Conservation (phyloP, 2,888 invertebrate species). For the Eupithecia subfuscata region DNA sequence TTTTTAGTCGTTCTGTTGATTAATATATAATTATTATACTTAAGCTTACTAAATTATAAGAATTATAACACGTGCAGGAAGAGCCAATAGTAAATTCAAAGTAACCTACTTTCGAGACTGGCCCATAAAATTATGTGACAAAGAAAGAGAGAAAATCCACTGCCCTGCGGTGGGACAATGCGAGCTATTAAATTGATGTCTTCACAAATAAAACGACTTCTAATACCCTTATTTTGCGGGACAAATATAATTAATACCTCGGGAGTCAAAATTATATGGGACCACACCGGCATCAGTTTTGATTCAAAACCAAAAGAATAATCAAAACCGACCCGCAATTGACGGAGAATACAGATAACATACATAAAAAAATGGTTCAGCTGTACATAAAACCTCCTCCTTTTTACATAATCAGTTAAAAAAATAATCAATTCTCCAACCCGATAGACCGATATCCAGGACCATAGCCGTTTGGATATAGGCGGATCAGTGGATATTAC, state of each 20-base stretch:
- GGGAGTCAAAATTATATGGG: too few species aligned
- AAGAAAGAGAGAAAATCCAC: neutral
- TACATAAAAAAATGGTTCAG: neutral
- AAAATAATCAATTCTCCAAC: neutral
- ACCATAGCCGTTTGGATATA: neutral
- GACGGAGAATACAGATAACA: too few species aligned
- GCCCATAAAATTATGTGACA: neutral
- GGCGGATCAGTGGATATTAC: slow-evolving; percentile 4
- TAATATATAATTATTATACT: too few species aligned
- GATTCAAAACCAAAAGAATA: too few species aligned
- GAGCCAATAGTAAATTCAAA: neutral
- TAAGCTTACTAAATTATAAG: neutral
- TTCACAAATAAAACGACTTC: neutral
- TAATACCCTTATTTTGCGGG: neutral
- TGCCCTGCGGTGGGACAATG: neutral
- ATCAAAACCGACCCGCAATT: too few species aligned
- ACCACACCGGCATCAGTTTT: too few species aligned
- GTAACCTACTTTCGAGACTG: neutral
- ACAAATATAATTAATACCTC: neutral
- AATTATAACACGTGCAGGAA: neutral
- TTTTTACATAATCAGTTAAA: neutral
- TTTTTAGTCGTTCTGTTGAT: too few species aligned
- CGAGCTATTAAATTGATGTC: neutral
- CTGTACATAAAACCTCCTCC: neutral
- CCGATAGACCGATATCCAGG: neutral